phyloP scores from a whole-genome alignment of 2,888 invertebrate species.

The Cephalotes varians region DNA sequence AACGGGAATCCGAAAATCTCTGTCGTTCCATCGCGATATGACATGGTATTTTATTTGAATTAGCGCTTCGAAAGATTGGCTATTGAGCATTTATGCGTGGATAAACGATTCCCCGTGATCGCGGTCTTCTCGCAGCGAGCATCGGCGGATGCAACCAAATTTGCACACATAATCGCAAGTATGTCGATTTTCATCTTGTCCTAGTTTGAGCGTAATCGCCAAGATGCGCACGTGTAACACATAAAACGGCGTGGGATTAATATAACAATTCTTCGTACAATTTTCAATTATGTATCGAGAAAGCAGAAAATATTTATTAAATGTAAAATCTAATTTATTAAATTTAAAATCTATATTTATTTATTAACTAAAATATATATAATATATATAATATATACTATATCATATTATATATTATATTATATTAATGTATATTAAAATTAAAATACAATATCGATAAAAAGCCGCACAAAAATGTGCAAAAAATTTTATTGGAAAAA shows the following conservation, averaged over 20 bases:
- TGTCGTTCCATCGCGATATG: conserved; percentile 56
- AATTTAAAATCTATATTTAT: neutral
- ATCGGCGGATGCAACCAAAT: conserved; percentile 51
- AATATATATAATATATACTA: neutral
- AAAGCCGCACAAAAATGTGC: neutral
- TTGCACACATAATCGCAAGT: conserved; percentile 71
- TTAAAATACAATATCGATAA: neutral
- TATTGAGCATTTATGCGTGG: neutral
- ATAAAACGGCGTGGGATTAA: conserved; percentile 16
- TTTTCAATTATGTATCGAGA: conserved; percentile 11
- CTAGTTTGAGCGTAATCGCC: conserved; percentile 78
- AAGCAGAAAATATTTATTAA: neutral
- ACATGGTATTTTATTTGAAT: conserved; percentile 41
- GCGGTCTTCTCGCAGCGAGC: neutral
- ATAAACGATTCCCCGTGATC: neutral
- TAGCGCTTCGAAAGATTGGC: conserved; percentile 10
- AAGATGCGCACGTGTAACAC: conserved; percentile 48
- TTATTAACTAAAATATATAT: neutral
- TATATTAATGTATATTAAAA: neutral
- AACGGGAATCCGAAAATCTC: conserved; percentile 71
- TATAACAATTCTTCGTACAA: neutral
- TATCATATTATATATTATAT: neutral
- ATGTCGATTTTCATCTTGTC: conserved; percentile 82
- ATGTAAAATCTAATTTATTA: too few relatives aligned
- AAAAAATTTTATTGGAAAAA: neutral